Evolutionary conservation across 1,140 invertebrate species (phyloP), one percentile per base, ranked within the genome.

Genomic region (Scaptomyza montana): DNA sequence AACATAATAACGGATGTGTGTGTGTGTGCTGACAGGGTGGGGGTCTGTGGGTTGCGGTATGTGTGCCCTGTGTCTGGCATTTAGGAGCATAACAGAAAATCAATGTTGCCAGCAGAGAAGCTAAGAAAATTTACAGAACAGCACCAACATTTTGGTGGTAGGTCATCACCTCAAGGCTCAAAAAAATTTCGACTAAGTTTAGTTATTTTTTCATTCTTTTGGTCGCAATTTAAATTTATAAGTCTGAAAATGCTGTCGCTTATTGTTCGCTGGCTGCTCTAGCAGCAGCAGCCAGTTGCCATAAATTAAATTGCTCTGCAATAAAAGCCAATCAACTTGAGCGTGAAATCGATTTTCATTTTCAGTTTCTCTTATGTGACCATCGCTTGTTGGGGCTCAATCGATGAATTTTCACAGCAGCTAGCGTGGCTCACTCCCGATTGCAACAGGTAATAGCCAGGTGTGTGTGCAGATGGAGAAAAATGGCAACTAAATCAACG

Each of bases 321-420:
- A 86, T 86, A 86, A 86, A 86, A 89, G 77, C 67, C 64, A 89
- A 86, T 86, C 82, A 86, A 86, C 82, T 86, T 82, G 78, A 86
- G 84, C 82, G 82, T 86, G 75, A 86, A 87, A 86, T 86, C 82
- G 82, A 86, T 87, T 86, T 87, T 82, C 78, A 73, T 76, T 67
- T 75, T 62, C 55, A 33, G 30, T 33, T 33, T 16, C 19, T 19
- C 10, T 41, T 25, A 33, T 33, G 28, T 55, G 41, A 3, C 21
- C 46, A 28, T 16, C 16, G 5, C 33, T 43, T 19, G 50, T 16
- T 12, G 47, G 47, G 43, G 7, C 25, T 13, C 19, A 72, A 86
- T 86, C 81, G 66, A 86, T 86, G 87, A 87, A 86, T 81, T 71
- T 45, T 64, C 70, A 12, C 28, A 50, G 19, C 50, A 50, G 50